Evolutionary conservation across 2,113 vertebrate species (phyloP).

Genomic region (Oryzias celebensis): DNA sequence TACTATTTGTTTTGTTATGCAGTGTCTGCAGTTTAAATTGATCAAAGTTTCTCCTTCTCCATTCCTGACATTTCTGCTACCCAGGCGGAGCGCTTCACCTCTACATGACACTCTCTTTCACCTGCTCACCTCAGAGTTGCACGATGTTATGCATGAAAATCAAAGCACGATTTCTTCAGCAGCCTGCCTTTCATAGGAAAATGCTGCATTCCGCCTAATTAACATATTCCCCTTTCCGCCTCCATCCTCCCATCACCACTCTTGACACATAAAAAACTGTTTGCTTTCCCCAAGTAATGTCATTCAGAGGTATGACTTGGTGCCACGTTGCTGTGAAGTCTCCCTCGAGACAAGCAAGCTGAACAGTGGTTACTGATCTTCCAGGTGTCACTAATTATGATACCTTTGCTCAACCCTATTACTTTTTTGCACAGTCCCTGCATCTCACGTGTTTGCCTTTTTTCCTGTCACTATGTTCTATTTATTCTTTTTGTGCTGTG

Average conservation of each 20-base stretch:
- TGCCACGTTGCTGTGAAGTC: constrained; percentile 30
- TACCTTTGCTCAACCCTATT: constrained; percentile 47
- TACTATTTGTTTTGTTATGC: not conserved
- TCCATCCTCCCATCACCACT: constrained; percentile 18
- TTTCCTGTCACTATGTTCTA: not conserved
- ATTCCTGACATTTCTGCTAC: constrained; percentile 1
- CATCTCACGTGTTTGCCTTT: constrained; percentile 1
- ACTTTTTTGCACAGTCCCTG: constrained; percentile 1
- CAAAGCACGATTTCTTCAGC: constrained; percentile 6
- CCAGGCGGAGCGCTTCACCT: constrained; percentile 5
- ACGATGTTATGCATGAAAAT: constrained; percentile 20
- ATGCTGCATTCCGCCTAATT: constrained; percentile 36
- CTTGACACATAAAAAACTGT: constrained; percentile 21
- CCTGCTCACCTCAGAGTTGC: constrained; percentile 16
- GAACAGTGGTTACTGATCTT: constrained; percentile 30
- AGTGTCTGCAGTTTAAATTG: constrained; percentile 1
- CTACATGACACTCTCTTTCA: constrained; percentile 23
- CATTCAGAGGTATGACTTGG: constrained; percentile 26
- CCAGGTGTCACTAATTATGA: constrained; percentile 32
- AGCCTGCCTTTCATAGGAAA: constrained; percentile 26
- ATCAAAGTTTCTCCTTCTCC: not conserved
- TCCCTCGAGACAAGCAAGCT: constrained; percentile 31
- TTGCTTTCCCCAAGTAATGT: constrained; percentile 16
- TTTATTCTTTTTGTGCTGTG: not conserved
- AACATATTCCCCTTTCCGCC: constrained; percentile 24